Evolutionary conservation across 2,888 invertebrate species (phyloP).

Genomic region (Andrena chrysosceles): DNA sequence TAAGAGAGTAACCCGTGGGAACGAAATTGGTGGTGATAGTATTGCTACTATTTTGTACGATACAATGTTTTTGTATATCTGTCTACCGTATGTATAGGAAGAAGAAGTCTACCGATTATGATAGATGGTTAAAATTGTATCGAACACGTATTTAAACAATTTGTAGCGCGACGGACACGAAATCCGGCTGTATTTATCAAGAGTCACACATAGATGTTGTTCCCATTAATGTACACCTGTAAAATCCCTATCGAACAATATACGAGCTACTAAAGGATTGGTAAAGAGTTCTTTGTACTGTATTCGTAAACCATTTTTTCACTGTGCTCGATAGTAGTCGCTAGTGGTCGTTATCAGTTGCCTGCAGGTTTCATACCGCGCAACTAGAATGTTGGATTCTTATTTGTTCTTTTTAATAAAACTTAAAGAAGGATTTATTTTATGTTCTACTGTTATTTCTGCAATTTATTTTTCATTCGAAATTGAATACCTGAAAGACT

Average conservation of each 20-base stretch:
- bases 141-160: conserved; percentile 63
- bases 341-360: neutral
- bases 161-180: conserved; percentile 63
- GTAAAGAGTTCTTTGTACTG: conserved; percentile 54
- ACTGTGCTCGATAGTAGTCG: too few species aligned
- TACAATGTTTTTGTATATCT: conserved; percentile 81
- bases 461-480: too few species aligned
- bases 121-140: conserved; percentile 63
- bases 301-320: conserved; percentile 16
- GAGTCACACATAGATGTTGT: conserved; percentile 76
- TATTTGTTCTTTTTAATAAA: too few species aligned
- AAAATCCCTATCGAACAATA: conserved; percentile 78
- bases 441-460: too few species aligned
- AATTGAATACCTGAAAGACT: too few species aligned
- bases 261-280: conserved; percentile 75
- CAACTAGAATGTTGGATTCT: neutral
- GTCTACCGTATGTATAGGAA: conserved; percentile 73
- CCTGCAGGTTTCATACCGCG: neutral
- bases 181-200: conserved; percentile 62
- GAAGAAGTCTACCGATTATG: conserved; percentile 65
- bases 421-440: too few species aligned
- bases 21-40: conserved; percentile 66
- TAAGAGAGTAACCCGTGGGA: conserved; percentile 58
- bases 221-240: conserved; percentile 79
- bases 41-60: conserved; percentile 81